These are phyloP conservation scores for Troides helena DNA, from an alignment of 2,888 invertebrate species.

Conservation along the genomic window DNA sequence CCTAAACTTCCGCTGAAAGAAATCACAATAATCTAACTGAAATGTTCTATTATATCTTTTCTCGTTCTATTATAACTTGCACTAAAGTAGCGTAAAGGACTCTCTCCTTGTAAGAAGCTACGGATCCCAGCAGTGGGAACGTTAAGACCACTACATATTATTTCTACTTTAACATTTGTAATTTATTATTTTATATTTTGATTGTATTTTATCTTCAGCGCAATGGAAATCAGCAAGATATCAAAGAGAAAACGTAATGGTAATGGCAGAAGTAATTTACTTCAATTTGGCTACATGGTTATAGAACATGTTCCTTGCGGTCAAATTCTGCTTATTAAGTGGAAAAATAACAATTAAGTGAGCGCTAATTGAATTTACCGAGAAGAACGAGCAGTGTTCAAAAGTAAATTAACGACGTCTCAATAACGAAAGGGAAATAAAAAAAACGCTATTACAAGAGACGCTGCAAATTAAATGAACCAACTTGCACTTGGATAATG, in stretches of 20 bases:
- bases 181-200: not conserved
- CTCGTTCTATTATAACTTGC: too few species aligned
- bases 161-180: too few species aligned
- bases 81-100: too few species aligned
- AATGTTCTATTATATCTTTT: too few species aligned
- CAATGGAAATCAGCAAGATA: not conserved
- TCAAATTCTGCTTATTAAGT: not conserved
- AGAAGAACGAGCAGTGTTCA: not conserved
- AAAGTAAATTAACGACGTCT: conserved; percentile 5
- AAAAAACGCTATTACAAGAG: conserved; percentile 18
- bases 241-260: not conserved
- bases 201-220: not conserved
- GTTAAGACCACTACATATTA: too few species aligned
- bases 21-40: too few species aligned
- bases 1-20: too few species aligned
- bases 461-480: conserved; percentile 5
- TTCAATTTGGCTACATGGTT: not conserved
- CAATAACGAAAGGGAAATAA: not conserved
- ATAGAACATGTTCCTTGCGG: not conserved
- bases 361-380: conserved; percentile 1
- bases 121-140: too few species aligned
- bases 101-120: too few species aligned
- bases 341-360: not conserved
- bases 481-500: not conserved
- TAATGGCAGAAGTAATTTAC: not conserved